Percentiles rank a stretch among this genome's conserved stretches.
These are phyloP conservation scores for Apistogramma diplotaenia DNA, from an alignment of 2,113 vertebrate species.

Conservation along the genomic window DNA sequence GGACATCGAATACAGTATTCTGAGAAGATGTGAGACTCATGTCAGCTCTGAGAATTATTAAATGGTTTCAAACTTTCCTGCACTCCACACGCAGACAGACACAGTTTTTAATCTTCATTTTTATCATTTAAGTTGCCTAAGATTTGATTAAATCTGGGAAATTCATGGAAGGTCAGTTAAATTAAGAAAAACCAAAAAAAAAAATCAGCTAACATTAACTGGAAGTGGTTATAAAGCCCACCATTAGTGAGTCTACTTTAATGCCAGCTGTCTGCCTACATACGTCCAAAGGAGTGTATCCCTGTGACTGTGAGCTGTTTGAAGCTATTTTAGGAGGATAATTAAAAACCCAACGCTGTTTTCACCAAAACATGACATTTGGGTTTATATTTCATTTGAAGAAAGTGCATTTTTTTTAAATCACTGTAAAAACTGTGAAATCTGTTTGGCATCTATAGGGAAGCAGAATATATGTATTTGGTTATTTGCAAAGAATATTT, in stretches of 20 bases:
- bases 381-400: no score
- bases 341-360: no score
- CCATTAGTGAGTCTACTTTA: no score
- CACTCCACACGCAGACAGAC: not conserved
- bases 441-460: not conserved
- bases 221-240: no score
- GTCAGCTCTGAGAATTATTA: not conserved
- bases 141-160: not conserved
- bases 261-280: no score
- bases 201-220: not conserved
- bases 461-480: not conserved
- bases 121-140: not conserved
- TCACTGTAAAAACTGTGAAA: not conserved
- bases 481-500: not conserved
- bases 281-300: no score
- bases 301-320: no score
- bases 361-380: no score
- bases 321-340: no score
- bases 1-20: not conserved
- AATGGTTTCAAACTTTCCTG: conserved; percentile 7
- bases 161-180: not conserved
- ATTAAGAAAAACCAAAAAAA: not conserved
- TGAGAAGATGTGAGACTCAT: not conserved
- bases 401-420: no score
- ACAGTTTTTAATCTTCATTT: not conserved